Base-by-base conservation (phyloP, 1,140 invertebrate species). In the Ostrea denselamellosa region DNA sequence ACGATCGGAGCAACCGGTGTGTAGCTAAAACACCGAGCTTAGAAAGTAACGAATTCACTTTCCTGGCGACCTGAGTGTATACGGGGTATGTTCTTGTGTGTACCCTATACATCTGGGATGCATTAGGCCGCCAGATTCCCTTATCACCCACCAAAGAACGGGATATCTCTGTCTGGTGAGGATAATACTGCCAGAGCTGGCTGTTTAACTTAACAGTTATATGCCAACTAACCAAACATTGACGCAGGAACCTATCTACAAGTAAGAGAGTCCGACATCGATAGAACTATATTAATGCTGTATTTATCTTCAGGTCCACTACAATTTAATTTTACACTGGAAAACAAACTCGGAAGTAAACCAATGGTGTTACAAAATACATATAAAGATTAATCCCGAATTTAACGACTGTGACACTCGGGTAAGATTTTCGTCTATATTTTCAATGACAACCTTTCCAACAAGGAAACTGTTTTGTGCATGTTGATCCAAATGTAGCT, bases 191-290 rank as follows among this genome's bases (percentile, higher is more conserved):
- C 68, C 22, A 25, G 68, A 12, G 68, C 68, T 14, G 12, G 68
- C 22, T 71, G 68, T 71, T 71, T 71, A 71, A 71, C 68, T 71
- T 71, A 71, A 71, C 68, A 71, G 68, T 71, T 71, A 71, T 71
- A 71, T 71, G 68, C 22, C 68, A 71, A 25, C 22, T 71, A 71
- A 71, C 28, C 28, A 71, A 71, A 71, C 68, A 71, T 71, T 71
- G 68, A 71, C 68, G 68, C 68, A 71, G 68, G 68, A 34, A 5
- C 68, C 22, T 71, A 71, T 71, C 68, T 71, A 71, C 68, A 25
- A 71, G 68, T 71, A 71, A 71, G n/a, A 71, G 22, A 58, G 56
- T 58, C 56, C 8, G 9, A 0, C 56, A 19, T 19, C 56, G 56
- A 58, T 8, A 12, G 25, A 25, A 71, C 68, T 71, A 25, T 71